These are phyloP conservation scores for Delichon dasypus DNA, from an alignment of 2,797 vertebrate genomes.

Conservation along the genomic window DNA sequence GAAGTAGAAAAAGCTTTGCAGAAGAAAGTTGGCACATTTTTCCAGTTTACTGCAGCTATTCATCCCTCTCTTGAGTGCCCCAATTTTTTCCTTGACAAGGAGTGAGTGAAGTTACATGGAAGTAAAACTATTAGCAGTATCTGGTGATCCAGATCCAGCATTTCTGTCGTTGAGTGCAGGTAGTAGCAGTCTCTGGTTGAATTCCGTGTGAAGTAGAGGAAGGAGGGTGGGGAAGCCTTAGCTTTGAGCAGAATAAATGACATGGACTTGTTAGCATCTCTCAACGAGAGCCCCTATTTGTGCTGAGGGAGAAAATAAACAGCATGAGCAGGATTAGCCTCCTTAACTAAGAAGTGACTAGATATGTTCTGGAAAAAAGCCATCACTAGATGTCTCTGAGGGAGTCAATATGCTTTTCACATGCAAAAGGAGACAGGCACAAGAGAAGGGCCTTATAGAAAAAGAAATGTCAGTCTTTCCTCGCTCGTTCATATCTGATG, in stretches of 20 bases:
- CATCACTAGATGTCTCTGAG: neutral
- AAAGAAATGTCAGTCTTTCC: neutral
- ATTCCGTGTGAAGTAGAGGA: neutral
- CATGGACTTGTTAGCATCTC: neutral
- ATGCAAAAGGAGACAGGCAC: neutral
- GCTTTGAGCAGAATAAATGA: neutral
- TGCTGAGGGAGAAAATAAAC: neutral
- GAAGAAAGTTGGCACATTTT: neutral
- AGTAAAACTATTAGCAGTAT: neutral
- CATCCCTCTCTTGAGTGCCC: neutral
- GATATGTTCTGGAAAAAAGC: neutral
- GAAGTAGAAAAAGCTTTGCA: neutral
- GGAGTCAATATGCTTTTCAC: neutral
- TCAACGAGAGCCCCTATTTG: rapidly evolving
- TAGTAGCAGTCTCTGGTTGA: neutral
- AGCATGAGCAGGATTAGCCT: neutral
- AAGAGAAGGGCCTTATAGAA: neutral
- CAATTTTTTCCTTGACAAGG: neutral
- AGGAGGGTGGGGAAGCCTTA: neutral
- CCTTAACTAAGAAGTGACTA: neutral
- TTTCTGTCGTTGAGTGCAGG: neutral
- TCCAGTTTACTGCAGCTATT: neutral
- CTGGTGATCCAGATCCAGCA: neutral
- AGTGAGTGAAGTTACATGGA: neutral
- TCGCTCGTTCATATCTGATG: neutral